Base-by-base conservation (phyloP, 1,140 invertebrate genomes). In the Branchinecta lindahli region DNA sequence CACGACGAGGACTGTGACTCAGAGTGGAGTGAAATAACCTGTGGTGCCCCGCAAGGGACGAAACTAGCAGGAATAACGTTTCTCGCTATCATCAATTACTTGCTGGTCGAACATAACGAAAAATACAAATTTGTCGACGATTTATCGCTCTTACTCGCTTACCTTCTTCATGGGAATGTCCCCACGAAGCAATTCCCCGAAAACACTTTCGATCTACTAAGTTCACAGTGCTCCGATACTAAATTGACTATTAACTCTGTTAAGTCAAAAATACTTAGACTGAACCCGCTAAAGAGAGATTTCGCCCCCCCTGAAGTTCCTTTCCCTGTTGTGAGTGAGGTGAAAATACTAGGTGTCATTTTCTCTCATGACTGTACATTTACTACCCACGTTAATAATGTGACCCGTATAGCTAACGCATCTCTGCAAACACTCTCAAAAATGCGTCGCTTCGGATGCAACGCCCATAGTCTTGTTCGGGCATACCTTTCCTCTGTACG, bases 331-430 rank as follows among this genome's bases (percentile, higher is more conserved):
- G n/a, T n/a, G n/a, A n/a, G n/a, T n/a, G n/a, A n/a, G n/a, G n/a
- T n/a, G n/a, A n/a, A n/a, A n/a, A 52, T 52, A 52, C 47, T 52
- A 9, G 47, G 9, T 52, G 47, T 52, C 47, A 52, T 52, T 52
- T 52, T 52, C n/a, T 52, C 47, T 9, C n/a, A n/a, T 52, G 47
- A 52, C n/a, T 52, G 47, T n/a, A 52, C 47, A 9, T 52, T 52
- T 52, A 52, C 47, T 52, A 52, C 47, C 47, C 47, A 52, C n/a
- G 47, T 52, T 52, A 52, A 52, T 52, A 52, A n/a, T 52, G 47
- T 52, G 47, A 52, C 47, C 47, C n/a, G 47, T 52, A 52, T 9
- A 52, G 47, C 47, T 52, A 52, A 52, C n/a, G 47, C 47, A 52
- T 52, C 47, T 52, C n/a, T 52, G 47, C 47, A 52, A 52, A 52